A percentile compares a stretch with the other conserved stretches of the same genome.
These are phyloP conservation scores for Dastarcus helophoroides DNA, from an alignment of 2,888 invertebrate species.

Conservation along the genomic window DNA sequence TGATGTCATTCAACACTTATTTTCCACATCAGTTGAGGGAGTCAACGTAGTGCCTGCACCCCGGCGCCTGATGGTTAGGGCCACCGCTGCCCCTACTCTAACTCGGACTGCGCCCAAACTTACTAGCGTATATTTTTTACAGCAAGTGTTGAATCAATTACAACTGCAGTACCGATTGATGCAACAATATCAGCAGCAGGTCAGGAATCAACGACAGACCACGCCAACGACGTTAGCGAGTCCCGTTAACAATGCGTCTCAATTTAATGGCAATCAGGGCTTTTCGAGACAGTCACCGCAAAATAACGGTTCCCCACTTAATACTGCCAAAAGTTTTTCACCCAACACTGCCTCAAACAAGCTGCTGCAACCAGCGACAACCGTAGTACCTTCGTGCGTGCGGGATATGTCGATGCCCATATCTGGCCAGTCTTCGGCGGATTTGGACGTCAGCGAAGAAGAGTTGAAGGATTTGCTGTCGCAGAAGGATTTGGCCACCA, in stretches of 20 bases:
- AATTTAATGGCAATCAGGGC: conserved; percentile 11
- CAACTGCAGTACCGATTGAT: conserved; percentile 71
- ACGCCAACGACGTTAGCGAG: conserved; percentile 15
- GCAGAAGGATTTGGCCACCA: conserved; percentile 63
- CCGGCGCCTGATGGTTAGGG: too few relatives aligned
- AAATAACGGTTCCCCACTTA: conserved; percentile 27
- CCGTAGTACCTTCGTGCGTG: conserved; percentile 20
- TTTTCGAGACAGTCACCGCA: conserved; percentile 15
- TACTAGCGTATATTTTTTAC: not conserved
- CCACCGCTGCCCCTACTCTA: too few relatives aligned
- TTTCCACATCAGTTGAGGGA: too few relatives aligned
- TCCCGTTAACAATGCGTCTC: conserved; percentile 21
- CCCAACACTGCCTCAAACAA: conserved; percentile 41
- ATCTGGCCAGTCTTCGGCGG: conserved; percentile 27
- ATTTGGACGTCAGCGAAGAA: conserved; percentile 53
- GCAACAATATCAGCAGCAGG: conserved; percentile 61
- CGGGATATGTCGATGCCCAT: conserved; percentile 25
- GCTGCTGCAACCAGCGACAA: conserved; percentile 24
- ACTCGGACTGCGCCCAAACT: not conserved
- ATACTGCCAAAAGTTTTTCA: conserved; percentile 30
- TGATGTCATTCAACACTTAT: too few relatives aligned
- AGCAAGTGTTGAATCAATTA: conserved; percentile 42
- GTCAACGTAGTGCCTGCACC: too few relatives aligned
- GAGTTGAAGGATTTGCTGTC: conserved; percentile 62
- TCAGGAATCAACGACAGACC: conserved; percentile 30